Conservation (phyloP, 1,140 invertebrate species). For the Drosophila asahinai region DNA sequence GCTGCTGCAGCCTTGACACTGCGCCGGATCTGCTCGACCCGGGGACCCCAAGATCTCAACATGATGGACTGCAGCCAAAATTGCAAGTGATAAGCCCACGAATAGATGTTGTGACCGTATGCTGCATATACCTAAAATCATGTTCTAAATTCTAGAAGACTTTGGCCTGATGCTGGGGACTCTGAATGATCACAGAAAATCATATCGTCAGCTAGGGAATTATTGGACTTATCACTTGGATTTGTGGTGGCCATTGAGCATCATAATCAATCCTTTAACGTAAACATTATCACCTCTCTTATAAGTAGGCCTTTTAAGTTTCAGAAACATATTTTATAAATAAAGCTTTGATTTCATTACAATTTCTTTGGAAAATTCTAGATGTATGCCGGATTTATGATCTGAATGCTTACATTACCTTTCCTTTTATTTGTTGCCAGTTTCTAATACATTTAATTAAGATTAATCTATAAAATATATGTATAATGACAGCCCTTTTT, state of each 20-base stretch:
- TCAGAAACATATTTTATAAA: not conserved
- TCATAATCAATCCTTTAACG: too few species aligned
- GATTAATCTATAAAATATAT: not conserved
- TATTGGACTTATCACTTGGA: not conserved
- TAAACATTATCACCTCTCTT: too few species aligned
- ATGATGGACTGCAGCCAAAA: conserved; percentile 17
- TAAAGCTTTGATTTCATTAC: too few species aligned
- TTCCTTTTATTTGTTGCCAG: not conserved
- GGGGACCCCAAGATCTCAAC: not conserved
- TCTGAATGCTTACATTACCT: too few species aligned
- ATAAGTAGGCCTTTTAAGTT: not conserved
- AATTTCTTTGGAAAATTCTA: too few species aligned
- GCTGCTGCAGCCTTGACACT: conserved; percentile 67
- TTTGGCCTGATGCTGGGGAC: not conserved
- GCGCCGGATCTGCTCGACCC: conserved; percentile 60
- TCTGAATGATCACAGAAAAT: not conserved
- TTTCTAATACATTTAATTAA: not conserved
- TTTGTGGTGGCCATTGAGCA: too few species aligned
- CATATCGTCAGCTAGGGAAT: not conserved
- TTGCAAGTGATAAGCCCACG: conserved; percentile 36
- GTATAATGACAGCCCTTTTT: conserved; percentile 7
- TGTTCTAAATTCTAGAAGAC: conserved; percentile 18
- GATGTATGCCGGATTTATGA: too few species aligned
- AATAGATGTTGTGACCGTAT: conserved; percentile 5
- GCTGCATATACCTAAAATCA: conserved; percentile 19